These are phyloP conservation scores for Zoanthus sociatus DNA, from an alignment of 92 coral and sea anemone genomes.

Conservation along the genomic window DNA sequence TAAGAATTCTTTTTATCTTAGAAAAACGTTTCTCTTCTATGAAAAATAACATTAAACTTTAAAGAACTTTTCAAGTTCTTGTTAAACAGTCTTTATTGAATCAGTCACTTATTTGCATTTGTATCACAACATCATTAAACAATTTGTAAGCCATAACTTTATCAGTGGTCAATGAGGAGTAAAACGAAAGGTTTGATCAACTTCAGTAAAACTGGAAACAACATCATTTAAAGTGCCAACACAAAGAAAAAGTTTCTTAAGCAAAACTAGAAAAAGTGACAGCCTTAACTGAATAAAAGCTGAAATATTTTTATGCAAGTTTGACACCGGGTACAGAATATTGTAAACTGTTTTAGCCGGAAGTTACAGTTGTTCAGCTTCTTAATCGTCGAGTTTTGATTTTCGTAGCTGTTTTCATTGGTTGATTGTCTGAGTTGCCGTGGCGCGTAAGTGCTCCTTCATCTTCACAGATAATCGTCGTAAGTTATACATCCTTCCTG, in stretches of 20 bases:
- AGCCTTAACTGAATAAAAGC: neutral
- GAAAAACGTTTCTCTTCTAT: neutral
- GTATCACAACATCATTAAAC: too few relatives aligned
- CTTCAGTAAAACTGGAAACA: too few relatives aligned
- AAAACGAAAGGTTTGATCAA: too few relatives aligned
- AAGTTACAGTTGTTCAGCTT: neutral
- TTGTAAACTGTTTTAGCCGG: neutral
- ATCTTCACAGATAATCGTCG: neutral
- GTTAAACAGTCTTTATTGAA: too few relatives aligned
- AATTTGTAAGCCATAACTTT: too few relatives aligned
- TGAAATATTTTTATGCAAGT: neutral
- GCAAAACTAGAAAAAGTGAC: neutral
- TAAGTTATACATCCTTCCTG: constrained; percentile 1
- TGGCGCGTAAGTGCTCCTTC: neutral
- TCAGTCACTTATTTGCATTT: too few relatives aligned
- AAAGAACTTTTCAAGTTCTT: neutral
- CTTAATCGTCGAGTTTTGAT: constrained; percentile 6
- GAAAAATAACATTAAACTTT: neutral
- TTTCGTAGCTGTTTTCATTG: constrained; percentile 12
- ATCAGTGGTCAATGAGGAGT: too few relatives aligned
- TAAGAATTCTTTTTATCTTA: too few relatives aligned
- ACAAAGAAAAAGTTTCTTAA: neutral
- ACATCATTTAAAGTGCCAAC: too few relatives aligned
- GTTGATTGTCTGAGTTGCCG: neutral
- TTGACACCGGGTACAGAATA: too few relatives aligned